Evolutionary conservation across 2,888 invertebrate species (phyloP).

Genomic region (Synanthedon andrenaeformis): DNA sequence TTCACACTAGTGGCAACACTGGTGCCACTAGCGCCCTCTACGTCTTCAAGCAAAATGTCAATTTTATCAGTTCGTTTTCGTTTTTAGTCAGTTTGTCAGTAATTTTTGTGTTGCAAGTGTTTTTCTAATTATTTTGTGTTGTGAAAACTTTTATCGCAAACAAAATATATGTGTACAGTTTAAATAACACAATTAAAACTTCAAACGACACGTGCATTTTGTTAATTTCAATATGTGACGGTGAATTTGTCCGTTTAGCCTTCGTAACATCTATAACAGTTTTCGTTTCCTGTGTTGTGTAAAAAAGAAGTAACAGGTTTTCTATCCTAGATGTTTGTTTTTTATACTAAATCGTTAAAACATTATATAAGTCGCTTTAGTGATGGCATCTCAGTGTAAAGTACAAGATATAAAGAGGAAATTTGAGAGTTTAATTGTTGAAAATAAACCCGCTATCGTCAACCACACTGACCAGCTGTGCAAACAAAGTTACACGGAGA

Average conservation of each 20-base stretch:
- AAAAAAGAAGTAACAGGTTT: slow-evolving; percentile 7
- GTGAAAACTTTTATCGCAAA: neutral
- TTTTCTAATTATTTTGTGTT: neutral
- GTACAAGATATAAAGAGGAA: slow-evolving; percentile 75
- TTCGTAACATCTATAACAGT: neutral
- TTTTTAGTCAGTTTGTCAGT: too few species aligned
- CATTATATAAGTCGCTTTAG: slow-evolving; percentile 22
- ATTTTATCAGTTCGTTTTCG: too few species aligned
- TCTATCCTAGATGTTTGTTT: slow-evolving; percentile 1
- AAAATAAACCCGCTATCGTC: slow-evolving; percentile 25
- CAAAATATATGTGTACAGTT: neutral
- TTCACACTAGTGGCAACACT: too few species aligned
- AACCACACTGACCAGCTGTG: slow-evolving; percentile 17
- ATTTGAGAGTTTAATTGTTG: slow-evolving; percentile 67
- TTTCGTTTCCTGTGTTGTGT: slow-evolving; percentile 8
- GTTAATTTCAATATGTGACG: neutral
- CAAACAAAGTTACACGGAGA: slow-evolving; percentile 7
- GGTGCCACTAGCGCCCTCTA: too few species aligned
- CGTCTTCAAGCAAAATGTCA: too few species aligned
- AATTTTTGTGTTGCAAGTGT: too few species aligned
- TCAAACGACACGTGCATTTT: neutral
- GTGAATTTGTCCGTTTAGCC: neutral
- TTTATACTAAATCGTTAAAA: neutral
- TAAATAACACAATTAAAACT: neutral
- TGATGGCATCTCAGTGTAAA: slow-evolving; percentile 58